Conservation (phyloP, 2,797 vertebrate species). For the Gadopsis marmoratus region DNA sequence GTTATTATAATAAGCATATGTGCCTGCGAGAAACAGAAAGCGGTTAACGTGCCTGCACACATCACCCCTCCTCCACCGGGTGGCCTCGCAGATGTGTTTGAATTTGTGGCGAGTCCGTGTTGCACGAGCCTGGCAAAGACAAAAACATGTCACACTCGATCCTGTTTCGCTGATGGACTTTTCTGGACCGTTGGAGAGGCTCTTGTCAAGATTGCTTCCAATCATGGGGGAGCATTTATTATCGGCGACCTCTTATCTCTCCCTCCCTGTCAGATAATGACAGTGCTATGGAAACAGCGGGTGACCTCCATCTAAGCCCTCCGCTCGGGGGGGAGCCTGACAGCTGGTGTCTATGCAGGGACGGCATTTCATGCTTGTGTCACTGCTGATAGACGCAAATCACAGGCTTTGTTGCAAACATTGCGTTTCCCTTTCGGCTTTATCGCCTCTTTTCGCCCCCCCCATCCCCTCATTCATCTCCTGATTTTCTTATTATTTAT, state of each 20-base stretch:
- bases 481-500: slow-evolving; percentile 11
- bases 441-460: not conserved
- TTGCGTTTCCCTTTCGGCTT: slow-evolving; percentile 1
- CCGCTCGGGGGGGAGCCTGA: slow-evolving; percentile 32
- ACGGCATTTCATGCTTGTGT: slow-evolving; percentile 18
- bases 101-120: slow-evolving; percentile 27
- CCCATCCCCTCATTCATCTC: not conserved
- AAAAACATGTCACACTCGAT: slow-evolving; percentile 59
- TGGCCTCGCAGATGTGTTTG: slow-evolving; percentile 36
- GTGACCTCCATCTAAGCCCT: slow-evolving; percentile 70
- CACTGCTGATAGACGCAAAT: slow-evolving; percentile 40
- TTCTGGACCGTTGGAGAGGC: slow-evolving; percentile 56
- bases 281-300: slow-evolving; percentile 59
- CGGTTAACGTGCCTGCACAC: slow-evolving; percentile 18
- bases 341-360: slow-evolving; percentile 3
- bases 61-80: slow-evolving; percentile 23
- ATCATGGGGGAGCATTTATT: slow-evolving; percentile 69
- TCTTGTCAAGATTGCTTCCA: slow-evolving; percentile 76
- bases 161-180: slow-evolving; percentile 53
- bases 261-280: slow-evolving; percentile 70
- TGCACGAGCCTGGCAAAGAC: slow-evolving; percentile 13
- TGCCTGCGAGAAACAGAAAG: not conserved
- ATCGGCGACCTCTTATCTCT: slow-evolving; percentile 64
- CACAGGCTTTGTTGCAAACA: slow-evolving; percentile 23
- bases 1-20: not conserved